Evolutionary conservation across 2,888 invertebrate genomes (phyloP).

Genomic region (Drosophila maculinotata): DNA sequence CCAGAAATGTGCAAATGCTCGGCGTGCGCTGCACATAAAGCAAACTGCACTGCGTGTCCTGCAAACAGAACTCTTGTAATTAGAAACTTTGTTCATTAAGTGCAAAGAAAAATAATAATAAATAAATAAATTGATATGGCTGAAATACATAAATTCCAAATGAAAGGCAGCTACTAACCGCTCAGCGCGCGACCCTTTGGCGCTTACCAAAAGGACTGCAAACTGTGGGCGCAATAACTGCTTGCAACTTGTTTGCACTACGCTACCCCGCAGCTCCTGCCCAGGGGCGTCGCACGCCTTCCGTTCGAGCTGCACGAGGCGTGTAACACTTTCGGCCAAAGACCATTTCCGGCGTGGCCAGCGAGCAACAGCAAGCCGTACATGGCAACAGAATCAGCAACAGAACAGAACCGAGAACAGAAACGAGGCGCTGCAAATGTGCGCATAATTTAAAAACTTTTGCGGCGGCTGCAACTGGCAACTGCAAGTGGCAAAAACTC

Average conservation of each 20-base stretch:
- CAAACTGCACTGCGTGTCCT: constrained; percentile 81
- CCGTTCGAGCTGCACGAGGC: constrained; percentile 57
- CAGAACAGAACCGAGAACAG: constrained; percentile 19
- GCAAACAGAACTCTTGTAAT: constrained; percentile 53
- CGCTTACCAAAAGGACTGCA: constrained; percentile 1
- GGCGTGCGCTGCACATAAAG: constrained; percentile 83
- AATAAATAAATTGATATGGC: constrained; percentile 76
- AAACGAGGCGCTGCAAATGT: constrained; percentile 66
- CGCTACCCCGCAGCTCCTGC: too few species aligned
- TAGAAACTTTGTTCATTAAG: constrained; percentile 78
- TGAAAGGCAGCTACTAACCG: constrained; percentile 36
- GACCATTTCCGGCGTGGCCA: constrained; percentile 75
- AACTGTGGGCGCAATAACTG: not conserved
- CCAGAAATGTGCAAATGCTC: constrained; percentile 83
- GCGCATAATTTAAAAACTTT: constrained; percentile 80
- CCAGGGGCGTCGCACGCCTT: constrained; percentile 28
- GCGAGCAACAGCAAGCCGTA: constrained; percentile 49
- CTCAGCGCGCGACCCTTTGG: not conserved
- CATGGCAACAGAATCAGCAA: constrained; percentile 25
- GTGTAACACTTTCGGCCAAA: constrained; percentile 78
- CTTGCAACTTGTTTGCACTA: too few species aligned
- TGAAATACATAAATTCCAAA: constrained; percentile 66
- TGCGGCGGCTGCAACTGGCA: constrained; percentile 72
- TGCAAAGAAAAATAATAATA: constrained; percentile 63
- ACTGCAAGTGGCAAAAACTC: constrained; percentile 76